These are phyloP conservation scores for Antheraea assamensis DNA, from an alignment of 2,888 invertebrate genomes.

Conservation along the genomic window DNA sequence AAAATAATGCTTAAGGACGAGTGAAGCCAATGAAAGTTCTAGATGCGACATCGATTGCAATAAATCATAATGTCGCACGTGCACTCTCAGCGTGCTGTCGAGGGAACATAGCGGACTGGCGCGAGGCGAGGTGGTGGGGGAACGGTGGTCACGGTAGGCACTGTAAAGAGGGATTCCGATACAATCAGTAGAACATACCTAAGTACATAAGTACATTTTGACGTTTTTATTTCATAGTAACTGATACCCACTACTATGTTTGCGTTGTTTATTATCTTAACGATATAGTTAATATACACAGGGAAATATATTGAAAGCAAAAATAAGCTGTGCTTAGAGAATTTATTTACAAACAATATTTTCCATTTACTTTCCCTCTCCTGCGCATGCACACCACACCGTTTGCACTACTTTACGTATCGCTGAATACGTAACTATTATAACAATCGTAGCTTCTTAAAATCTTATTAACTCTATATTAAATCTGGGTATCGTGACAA, in stretches of 20 bases:
- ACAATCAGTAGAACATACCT: background rate
- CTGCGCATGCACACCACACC: too few species aligned
- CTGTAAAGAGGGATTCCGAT: background rate
- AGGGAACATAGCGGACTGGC: background rate
- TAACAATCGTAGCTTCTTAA: too few species aligned
- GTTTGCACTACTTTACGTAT: too few species aligned
- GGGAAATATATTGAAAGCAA: too few species aligned
- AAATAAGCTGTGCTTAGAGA: too few species aligned
- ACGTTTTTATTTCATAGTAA: background rate
- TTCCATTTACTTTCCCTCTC: too few species aligned
- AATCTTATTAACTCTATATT: too few species aligned
- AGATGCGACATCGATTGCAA: slow-evolving; percentile 51
- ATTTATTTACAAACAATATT: too few species aligned
- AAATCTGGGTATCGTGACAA: too few species aligned
- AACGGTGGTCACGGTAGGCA: background rate
- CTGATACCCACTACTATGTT: too few species aligned
- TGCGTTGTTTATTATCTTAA: too few species aligned
- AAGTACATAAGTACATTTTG: background rate
- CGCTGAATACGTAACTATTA: too few species aligned
- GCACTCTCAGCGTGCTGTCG: slow-evolving; percentile 29
- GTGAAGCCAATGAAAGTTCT: slow-evolving; percentile 60
- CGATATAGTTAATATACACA: background rate
- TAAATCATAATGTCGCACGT: slow-evolving; percentile 44
- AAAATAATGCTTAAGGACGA: slow-evolving; percentile 36
- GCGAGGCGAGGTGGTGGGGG: background rate